Evolutionary conservation across 2,113 vertebrate species (phyloP), one percentile per base, ranked within the genome.

Genomic region (Glareola pratincola): DNA sequence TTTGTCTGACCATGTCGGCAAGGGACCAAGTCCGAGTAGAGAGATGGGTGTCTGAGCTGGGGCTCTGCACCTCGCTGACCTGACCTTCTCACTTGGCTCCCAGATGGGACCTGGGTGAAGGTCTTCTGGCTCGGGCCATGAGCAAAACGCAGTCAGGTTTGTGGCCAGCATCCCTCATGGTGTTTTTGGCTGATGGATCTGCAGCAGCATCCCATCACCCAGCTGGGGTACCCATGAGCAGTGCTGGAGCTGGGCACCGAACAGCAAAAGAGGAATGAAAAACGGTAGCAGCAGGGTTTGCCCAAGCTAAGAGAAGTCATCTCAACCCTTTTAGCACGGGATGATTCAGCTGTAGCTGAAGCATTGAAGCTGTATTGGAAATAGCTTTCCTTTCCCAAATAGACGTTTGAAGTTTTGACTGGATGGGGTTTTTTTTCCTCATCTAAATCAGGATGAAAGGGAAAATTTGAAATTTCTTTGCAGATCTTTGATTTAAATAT

Each of bases 361-460:
- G 41, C 48, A 45, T 56, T 85, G 50, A 53, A 91, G 53, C 12
- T 69, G 69, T 69, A 78, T 75, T 87, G 81, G 95, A 96, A 97
- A 94, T 11, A 85, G 16, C 8, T 87, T 94, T 91, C 8, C 1
- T 84, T 94, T 91, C 62, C 48, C 7, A 4, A 75, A 84, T 37
- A 79, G 18, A 20, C 68, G 64, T 87, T 86, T 89, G 79, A 95
- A 78, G 60, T n/a, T 79, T 73, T 57, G 62, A 64, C 18, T 34
- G 32, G 3, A 11, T 36, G 3, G 3, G 23, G 53, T 22, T 29
- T 47, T 71, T 43, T 43, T 8, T 8, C 26, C 17, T 68, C 68
- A 4, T 48, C 86, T 94, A 72, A 91, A 86, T 41, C 14, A 48
- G 51, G 83, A 93, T 92, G 68, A 95, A 97, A 96, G 73, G 19